phyloP scores from a whole-genome alignment of 2,113 vertebrate genomes.

The Urocitellus parryii region DNA sequence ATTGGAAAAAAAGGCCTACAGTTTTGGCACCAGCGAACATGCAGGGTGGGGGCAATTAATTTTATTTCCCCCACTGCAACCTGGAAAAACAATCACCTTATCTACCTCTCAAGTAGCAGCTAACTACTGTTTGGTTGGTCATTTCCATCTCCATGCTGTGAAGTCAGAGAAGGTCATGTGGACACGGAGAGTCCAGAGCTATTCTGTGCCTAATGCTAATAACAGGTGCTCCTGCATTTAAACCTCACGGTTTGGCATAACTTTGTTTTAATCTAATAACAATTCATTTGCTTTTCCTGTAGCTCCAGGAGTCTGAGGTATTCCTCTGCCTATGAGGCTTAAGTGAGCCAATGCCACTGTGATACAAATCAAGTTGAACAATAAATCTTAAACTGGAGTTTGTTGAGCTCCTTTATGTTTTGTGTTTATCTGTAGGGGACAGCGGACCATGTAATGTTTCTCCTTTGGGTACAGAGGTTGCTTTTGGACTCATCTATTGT shows the following conservation, averaged over 20 bases:
- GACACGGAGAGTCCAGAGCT: neutral
- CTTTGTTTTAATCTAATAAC: neutral
- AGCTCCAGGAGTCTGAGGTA: neutral
- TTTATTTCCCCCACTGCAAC: neutral
- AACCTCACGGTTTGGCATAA: neutral
- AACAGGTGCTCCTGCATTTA: neutral
- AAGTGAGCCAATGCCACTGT: neutral
- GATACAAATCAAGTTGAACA: neutral
- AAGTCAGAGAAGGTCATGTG: neutral
- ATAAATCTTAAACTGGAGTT: neutral
- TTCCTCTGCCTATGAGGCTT: neutral
- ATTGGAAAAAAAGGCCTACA: neutral
- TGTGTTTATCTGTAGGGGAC: neutral
- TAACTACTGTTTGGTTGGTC: neutral
- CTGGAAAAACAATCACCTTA: neutral
- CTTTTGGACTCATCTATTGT: neutral
- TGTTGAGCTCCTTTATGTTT: neutral
- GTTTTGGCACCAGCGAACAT: neutral
- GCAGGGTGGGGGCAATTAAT: neutral
- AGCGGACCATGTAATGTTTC: neutral
- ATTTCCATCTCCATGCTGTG: neutral
- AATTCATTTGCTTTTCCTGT: neutral
- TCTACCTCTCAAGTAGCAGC: neutral
- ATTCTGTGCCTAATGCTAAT: neutral
- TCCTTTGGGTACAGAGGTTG: neutral